Evolutionary conservation across 1,140 invertebrate genomes (phyloP).

Genomic region (Drosophila navojoa): DNA sequence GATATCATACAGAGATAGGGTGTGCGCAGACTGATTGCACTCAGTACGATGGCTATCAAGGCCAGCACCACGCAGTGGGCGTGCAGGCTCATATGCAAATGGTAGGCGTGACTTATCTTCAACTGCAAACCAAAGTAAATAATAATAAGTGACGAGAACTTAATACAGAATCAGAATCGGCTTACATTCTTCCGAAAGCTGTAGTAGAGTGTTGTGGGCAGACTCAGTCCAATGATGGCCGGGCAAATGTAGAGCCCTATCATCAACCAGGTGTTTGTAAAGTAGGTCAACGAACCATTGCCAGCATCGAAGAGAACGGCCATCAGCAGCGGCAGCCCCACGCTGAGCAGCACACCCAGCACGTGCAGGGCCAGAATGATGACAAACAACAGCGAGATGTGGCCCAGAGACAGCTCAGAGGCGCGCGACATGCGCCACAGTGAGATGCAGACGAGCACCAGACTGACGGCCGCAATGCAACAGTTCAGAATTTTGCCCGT

Average conservation of each 20-base stretch:
- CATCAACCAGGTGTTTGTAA: slow-evolving; percentile 87
- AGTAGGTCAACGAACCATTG: slow-evolving; percentile 88
- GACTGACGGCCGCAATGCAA: slow-evolving; percentile 84
- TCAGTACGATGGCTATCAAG: slow-evolving; percentile 59
- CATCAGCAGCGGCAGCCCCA: slow-evolving; percentile 84
- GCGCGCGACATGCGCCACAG: slow-evolving; percentile 60
- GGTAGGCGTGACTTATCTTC: slow-evolving; percentile 59
- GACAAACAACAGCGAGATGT: slow-evolving; percentile 55
- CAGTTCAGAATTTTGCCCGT: slow-evolving; percentile 86
- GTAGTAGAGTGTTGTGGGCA: slow-evolving; percentile 81
- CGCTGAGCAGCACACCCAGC: slow-evolving; percentile 77
- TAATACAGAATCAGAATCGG: not conserved
- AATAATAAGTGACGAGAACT: not conserved
- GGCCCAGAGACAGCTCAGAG: slow-evolving; percentile 43
- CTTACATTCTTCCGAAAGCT: slow-evolving; percentile 77
- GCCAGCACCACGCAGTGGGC: slow-evolving; percentile 67
- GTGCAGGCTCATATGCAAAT: slow-evolving; percentile 72
- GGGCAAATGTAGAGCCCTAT: slow-evolving; percentile 86
- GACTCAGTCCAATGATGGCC: slow-evolving; percentile 81
- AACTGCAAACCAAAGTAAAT: slow-evolving; percentile 30
- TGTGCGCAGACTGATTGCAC: slow-evolving; percentile 60
- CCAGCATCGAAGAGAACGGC: slow-evolving; percentile 84
- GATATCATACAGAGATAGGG: slow-evolving; percentile 76
- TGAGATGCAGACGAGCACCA: slow-evolving; percentile 81
- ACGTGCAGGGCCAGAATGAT: slow-evolving; percentile 66